Base-by-base conservation (phyloP, 2,113 vertebrate genomes). In the Xerus inauris region DNA sequence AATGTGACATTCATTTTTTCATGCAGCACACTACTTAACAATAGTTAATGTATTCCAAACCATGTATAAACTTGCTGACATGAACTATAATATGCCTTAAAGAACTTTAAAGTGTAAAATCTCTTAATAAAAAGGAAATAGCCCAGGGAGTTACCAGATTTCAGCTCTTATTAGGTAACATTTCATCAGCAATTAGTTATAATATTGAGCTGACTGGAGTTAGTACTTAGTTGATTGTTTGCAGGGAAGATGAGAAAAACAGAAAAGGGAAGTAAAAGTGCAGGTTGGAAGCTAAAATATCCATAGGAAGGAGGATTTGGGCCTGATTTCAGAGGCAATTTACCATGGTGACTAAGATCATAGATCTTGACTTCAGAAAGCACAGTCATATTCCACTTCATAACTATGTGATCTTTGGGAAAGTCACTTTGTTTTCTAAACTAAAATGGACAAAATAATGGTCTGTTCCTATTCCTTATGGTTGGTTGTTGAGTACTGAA, bases 361-460 rank as follows among this genome's bases (percentile, higher is more conserved):
- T 12, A 72, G 80, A 30, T 51, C 75, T 84, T 89, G 72, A 57
- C 71, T 69, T 94, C 17, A 69, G 49, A 20, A 12, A 57, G 5
- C 80, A 45, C 30, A 84, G 45, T 87, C 67, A 90, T 80, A 76
- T 93, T 13, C 40, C 35, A 76, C 59, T 77, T 84, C 54, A 11
- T 32, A 87, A 51, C 81, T 85, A 10, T 51, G 64, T 59, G 73
- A 97, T 59, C 71, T 86, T 86, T 81, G 30, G 38, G 35, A 87
- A 80, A 84, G 32, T 87, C 84, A 77, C 69, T 81, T 91, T 95
- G 49, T 90, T 95, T 96, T 81, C 93, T 95, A 65, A 57, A 79
- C 71, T 96, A 91, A 84, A 94, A 79, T 65, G 54, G 83, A 35
- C 30, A 54, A 47, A 72, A 59, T 57, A 76, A n/a, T 45, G 67